These are phyloP conservation scores for Opisthocomus hoazin DNA, from an alignment of 2,113 vertebrate species.

Conservation along the genomic window DNA sequence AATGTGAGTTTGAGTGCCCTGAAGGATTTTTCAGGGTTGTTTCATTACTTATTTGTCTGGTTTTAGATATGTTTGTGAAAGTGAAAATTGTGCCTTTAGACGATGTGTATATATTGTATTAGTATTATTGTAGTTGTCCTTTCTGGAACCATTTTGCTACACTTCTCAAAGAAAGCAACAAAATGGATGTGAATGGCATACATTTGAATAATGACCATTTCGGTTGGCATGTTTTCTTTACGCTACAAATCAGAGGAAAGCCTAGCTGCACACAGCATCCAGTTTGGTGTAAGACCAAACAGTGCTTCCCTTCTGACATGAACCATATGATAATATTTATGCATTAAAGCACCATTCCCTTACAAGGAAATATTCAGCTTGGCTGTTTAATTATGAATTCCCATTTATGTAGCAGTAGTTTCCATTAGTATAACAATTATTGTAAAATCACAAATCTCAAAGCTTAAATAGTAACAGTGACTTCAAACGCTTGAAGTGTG, in stretches of 20 bases:
- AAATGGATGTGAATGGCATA: background rate
- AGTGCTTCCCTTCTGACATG: background rate
- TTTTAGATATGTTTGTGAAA: background rate
- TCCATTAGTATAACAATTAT: background rate
- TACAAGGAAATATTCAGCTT: background rate
- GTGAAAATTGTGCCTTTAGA: background rate
- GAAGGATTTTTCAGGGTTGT: background rate
- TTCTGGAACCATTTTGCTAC: background rate
- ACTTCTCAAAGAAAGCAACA: background rate
- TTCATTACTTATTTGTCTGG: background rate
- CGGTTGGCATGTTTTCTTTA: background rate
- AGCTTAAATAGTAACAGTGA: background rate
- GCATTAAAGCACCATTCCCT: background rate
- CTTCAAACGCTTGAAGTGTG: background rate
- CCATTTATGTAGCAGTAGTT: background rate
- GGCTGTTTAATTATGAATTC: background rate
- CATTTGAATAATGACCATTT: background rate
- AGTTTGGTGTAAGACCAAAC: rapidly evolving
- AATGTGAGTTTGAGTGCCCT: background rate
- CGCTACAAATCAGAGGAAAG: background rate
- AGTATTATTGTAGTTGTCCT: background rate
- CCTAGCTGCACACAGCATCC: background rate
- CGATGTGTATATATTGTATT: background rate
- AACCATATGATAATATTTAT: background rate
- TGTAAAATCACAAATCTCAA: background rate